These are phyloP conservation scores for Avahi laniger DNA, from an alignment of 2,797 vertebrate species.

Conservation along the genomic window DNA sequence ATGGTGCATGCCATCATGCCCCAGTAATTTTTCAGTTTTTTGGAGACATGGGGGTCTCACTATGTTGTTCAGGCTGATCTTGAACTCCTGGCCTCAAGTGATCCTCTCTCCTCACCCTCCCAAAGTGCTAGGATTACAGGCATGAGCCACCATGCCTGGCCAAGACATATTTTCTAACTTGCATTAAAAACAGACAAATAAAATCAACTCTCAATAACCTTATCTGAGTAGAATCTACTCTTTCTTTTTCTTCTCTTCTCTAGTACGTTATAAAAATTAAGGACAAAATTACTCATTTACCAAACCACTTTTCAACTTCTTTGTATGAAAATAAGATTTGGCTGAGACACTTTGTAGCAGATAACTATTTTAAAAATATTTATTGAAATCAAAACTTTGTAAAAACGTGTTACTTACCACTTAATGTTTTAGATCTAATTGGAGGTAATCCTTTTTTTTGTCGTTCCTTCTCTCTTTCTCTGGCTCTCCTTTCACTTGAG, in stretches of 20 bases:
- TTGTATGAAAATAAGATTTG: background rate
- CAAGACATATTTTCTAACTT: background rate
- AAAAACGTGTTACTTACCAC: slow-evolving; percentile 85
- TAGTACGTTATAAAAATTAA: background rate
- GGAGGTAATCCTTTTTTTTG: slow-evolving; percentile 98
- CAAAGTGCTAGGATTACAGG: background rate
- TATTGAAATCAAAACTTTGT: background rate
- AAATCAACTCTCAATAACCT: background rate
- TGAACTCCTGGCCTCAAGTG: background rate
- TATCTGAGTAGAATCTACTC: background rate
- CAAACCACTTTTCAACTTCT: background rate
- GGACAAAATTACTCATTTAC: background rate
- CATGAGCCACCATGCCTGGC: background rate
- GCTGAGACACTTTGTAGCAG: background rate
- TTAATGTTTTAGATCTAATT: slow-evolving; percentile 95
- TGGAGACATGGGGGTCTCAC: background rate
- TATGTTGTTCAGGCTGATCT: background rate
- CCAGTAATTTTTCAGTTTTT: background rate
- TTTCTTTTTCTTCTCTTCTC: background rate
- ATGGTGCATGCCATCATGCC: background rate
- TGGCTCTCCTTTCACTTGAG: slow-evolving; percentile 95
- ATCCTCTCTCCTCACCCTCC: background rate
- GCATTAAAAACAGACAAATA: background rate
- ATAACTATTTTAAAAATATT: background rate
- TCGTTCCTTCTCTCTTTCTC: slow-evolving; percentile 96